Base-by-base conservation (phyloP, 2,797 vertebrate species). In the Pterois miles region DNA sequence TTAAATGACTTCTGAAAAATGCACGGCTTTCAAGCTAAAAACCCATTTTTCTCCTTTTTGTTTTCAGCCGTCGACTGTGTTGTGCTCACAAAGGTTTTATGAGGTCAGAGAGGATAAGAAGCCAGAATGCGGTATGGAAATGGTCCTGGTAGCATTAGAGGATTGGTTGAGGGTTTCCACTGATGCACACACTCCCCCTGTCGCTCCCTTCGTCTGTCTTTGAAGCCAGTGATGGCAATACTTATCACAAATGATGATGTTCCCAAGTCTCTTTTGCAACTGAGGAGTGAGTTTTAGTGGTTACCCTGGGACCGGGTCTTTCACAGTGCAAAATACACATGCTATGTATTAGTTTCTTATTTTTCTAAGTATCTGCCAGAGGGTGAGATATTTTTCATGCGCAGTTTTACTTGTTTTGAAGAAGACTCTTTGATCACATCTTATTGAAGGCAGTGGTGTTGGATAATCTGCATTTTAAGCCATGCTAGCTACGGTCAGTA, bases 101-200 rank as follows among this genome's bases (percentile, higher is more conserved):
- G 83, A 91, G 89, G 83, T 89, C 87, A 84, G 59, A 23, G 60
- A 70, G 76, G 66, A 86, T 58, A 40, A 63, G 59, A 60, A 87
- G 82, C 87, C 90, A 91, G 72, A 86, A 76, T 91, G 91, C 68
- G 88, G 91, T 91, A 79, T 91, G 83, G 89, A 90, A 90, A 81
- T 76, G 69, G 77, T 86, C 86, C 86, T 81, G 86, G 80, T 88
- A 86, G 66, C 74, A 89, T 91, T 90, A 88, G 69, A 63, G 80
- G 70, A 83, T 84, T 78, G 76, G 82, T 88, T 89, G 80, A 87
- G 85, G 85, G 80, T 91, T 91, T 88, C 76, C 79, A 86, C 77
- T 83, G 78, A 85, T 87, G 81, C 84, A 81, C 78, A 85, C 65
- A 27, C 86, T 71, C 81, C 78, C 58, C 38, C 40, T 67, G 63